Evolutionary conservation across 2,888 invertebrate genomes (phyloP).

Genomic region (Eurytoma californica): DNA sequence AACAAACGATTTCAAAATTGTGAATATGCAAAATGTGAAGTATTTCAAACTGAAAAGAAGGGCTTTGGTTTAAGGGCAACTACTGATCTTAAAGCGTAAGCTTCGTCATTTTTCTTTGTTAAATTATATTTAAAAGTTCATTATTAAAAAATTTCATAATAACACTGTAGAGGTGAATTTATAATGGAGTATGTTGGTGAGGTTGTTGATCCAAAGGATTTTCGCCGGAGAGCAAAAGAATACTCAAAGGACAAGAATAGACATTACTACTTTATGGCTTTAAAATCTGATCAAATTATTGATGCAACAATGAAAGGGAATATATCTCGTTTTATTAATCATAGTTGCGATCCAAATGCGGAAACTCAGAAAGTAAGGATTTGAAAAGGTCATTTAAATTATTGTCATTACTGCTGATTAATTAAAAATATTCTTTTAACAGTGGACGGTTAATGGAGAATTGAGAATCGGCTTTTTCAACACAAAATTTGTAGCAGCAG

Average conservation of each 20-base stretch:
- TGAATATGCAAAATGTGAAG: conserved; percentile 89
- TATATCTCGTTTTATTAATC: conserved; percentile 97
- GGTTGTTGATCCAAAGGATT: conserved; percentile 93
- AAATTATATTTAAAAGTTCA: conserved; percentile 14
- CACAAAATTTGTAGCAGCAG: conserved; percentile 85
- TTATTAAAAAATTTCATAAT: conserved; percentile 53
- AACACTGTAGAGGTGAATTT: conserved; percentile 86
- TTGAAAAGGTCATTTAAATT: not conserved
- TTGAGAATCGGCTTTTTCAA: conserved; percentile 98
- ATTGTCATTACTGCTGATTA: not conserved
- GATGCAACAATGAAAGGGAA: conserved; percentile 98
- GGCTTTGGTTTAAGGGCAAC: conserved; percentile 93
- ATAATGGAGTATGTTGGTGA: conserved; percentile 99
- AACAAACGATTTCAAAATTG: conserved; percentile 95
- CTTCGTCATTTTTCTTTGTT: conserved; percentile 56
- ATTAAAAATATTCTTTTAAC: conserved; percentile 57
- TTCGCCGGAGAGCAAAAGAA: conserved; percentile 89
- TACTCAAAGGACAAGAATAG: conserved; percentile 93
- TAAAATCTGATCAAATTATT: conserved; percentile 94
- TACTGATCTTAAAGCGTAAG: conserved; percentile 84
- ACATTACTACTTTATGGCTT: conserved; percentile 98
- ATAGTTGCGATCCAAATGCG: conserved; percentile 98
- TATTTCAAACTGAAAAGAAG: conserved; percentile 94
- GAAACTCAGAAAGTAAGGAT: conserved; percentile 90
- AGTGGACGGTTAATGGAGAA: conserved; percentile 94